phyloP scores from a whole-genome alignment of 2,113 vertebrate genomes.

The Upupa epops region DNA sequence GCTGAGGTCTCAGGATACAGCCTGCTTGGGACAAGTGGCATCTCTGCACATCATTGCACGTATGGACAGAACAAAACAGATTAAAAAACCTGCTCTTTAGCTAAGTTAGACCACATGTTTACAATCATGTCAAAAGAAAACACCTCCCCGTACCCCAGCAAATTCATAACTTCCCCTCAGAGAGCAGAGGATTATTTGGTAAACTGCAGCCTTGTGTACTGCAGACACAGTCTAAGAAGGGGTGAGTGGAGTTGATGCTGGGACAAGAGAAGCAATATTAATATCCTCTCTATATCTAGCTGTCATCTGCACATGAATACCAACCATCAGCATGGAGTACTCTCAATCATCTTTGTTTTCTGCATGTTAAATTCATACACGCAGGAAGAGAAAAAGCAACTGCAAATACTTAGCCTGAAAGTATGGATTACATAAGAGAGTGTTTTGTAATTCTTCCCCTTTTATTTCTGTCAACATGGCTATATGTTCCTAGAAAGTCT shows the following conservation, averaged over 20 bases:
- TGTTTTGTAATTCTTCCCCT: not conserved
- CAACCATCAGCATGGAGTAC: constrained; percentile 36
- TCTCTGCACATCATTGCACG: not conserved
- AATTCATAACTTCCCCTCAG: not conserved
- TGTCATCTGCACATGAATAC: constrained; percentile 37
- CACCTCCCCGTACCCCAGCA: not conserved
- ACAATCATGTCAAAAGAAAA: not conserved
- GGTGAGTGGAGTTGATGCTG: not conserved
- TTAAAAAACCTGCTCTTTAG: not conserved
- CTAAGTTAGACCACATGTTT: not conserved
- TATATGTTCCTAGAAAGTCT: constrained; percentile 8
- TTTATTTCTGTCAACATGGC: not conserved
- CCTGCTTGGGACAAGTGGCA: not conserved
- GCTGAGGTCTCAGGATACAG: not conserved
- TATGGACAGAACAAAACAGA: not conserved
- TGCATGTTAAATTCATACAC: constrained; percentile 39
- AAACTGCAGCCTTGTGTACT: not conserved
- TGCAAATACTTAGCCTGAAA: constrained; percentile 35
- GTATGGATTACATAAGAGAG: constrained; percentile 19
- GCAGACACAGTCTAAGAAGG: not conserved
- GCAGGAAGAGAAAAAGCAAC: not conserved
- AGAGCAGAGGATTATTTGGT: not conserved
- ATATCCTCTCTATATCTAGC: not conserved
- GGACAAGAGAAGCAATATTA: constrained; percentile 2
- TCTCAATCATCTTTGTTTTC: constrained; percentile 58